Percentiles rank a stretch among this genome's conserved stretches.
phyloP scores from a whole-genome alignment of 2,888 invertebrate species.

The Dinocampus coccinellae region DNA sequence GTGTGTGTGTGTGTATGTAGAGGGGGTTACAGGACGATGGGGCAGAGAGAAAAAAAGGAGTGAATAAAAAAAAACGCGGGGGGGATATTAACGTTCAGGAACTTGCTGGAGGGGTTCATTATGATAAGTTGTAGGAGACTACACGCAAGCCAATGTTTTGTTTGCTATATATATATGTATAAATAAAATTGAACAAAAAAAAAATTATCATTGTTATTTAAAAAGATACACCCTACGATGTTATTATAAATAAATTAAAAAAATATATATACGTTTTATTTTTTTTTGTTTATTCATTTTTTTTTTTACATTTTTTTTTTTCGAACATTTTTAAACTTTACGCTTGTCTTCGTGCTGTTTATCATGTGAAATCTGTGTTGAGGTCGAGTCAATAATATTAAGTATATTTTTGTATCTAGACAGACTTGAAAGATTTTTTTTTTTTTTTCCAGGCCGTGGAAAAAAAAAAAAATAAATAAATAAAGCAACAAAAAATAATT shows the following conservation, averaged over 20 bases:
- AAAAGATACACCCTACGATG: no score
- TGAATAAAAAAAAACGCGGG: neutral
- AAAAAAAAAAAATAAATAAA: no score
- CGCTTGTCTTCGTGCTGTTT: no score
- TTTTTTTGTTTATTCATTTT: no score
- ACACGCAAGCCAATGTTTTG: conserved; percentile 10
- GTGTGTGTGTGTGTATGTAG: neutral
- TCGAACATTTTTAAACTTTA: no score
- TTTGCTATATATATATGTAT: neutral
- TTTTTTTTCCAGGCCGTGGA: no score
- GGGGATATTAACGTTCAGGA: neutral
- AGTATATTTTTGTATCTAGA: neutral
- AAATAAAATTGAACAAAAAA: neutral
- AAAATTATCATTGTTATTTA: conserved; percentile 11
- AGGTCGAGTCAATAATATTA: no score
- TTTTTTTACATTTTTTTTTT: no score
- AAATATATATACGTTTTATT: no score
- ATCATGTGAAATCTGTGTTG: no score
- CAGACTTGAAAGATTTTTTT: neutral
- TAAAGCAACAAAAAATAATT: neutral
- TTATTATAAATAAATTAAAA: no score
- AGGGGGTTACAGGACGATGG: neutral
- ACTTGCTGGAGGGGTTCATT: neutral
- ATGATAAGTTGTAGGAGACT: conserved; percentile 5
- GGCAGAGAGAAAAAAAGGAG: neutral